phyloP scores from a whole-genome alignment of 64 coral and sea anemone species.

The Porites lutea region DNA sequence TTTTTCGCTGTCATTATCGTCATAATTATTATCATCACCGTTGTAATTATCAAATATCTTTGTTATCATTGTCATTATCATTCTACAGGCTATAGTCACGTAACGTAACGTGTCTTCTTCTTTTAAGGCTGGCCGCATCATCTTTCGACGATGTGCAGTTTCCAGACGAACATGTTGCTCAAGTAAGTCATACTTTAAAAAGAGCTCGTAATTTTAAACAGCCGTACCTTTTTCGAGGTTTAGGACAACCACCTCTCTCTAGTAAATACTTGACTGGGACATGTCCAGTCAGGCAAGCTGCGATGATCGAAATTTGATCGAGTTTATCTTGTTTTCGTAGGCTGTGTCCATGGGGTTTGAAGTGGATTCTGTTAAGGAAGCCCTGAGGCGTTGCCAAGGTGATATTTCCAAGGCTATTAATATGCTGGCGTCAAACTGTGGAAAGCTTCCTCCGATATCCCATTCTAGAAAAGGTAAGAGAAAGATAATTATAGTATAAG shows the following conservation, averaged over 20 bases:
- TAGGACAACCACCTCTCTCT: neutral
- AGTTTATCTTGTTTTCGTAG: neutral
- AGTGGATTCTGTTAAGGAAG: neutral
- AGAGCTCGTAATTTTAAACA: neutral
- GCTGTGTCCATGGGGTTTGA: conserved; percentile 12
- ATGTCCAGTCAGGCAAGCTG: too few species aligned
- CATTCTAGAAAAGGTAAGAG: neutral
- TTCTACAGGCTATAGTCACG: neutral
- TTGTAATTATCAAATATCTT: too few species aligned
- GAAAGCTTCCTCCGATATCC: neutral
- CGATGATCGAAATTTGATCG: neutral
- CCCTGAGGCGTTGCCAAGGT: neutral
- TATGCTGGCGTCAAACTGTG: neutral
- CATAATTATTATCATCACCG: too few species aligned
- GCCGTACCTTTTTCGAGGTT: neutral
- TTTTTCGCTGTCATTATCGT: too few species aligned
- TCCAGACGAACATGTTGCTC: conserved; percentile 8
- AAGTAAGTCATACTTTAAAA: neutral
- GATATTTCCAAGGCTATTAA: conserved; percentile 14
- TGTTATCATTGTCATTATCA: too few species aligned
- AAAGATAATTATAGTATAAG: neutral
- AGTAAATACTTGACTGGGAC: neutral
- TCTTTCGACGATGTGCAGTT: neutral
- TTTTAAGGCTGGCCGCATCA: neutral
- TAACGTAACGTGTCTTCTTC: neutral